A percentile compares a stretch with the other conserved stretches of the same genome.
These are phyloP conservation scores for Paramacrobiotus metropolitanus DNA, from an alignment of 1,140 invertebrate genomes.

Conservation along the genomic window DNA sequence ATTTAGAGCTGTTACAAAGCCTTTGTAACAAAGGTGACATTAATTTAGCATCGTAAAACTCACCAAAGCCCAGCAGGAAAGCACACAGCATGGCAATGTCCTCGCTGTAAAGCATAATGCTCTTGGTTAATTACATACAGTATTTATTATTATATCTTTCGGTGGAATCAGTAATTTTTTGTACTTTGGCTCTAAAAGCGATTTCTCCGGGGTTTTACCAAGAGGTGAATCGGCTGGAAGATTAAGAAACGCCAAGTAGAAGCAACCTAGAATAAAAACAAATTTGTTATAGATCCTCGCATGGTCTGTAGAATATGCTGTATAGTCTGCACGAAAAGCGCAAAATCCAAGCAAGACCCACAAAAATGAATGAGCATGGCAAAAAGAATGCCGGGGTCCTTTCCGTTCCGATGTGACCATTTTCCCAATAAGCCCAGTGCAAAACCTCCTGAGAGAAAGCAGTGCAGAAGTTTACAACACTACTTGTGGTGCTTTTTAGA, in stretches of 20 bases:
- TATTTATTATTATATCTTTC: not conserved
- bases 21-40: not conserved
- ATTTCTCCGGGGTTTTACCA: conserved; percentile 29
- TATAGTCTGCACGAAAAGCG: no score
- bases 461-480: no score
- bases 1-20: no score
- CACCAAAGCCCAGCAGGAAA: conserved; percentile 69
- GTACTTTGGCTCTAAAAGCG: conserved; percentile 31
- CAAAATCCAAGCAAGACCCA: no score
- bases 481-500: not conserved
- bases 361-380: conserved; percentile 55
- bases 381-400: conserved; percentile 60
- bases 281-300: no score
- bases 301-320: no score
- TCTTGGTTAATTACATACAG: not conserved
- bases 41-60: not conserved
- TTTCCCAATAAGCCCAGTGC: conserved; percentile 68
- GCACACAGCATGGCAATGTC: conserved; percentile 60
- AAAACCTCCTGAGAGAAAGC: conserved; percentile 50
- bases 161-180: not conserved
- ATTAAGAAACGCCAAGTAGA: conserved; percentile 61
- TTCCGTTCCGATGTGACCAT: conserved; percentile 49
- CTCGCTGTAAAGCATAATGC: conserved; percentile 24
- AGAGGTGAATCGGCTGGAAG: conserved; percentile 53
- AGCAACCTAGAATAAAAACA: no score